phyloP scores from a whole-genome alignment of 2,888 invertebrate genomes.

The Gisinianus flammeolus region DNA sequence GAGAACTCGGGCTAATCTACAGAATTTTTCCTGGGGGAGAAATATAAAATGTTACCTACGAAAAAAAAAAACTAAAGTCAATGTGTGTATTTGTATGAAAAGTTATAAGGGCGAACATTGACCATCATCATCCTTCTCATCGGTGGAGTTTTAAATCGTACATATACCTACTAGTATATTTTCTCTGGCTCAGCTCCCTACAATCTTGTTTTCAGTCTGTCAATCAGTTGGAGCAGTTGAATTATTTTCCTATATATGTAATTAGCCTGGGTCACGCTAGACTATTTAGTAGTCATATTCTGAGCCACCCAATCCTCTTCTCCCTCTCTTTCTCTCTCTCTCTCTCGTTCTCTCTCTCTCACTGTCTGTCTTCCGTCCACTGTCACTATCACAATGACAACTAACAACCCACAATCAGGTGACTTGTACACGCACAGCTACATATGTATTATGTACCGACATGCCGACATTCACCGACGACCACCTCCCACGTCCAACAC shows the following conservation, averaged over 20 bases:
- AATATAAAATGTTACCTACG: too few relatives aligned
- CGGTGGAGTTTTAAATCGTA: too few relatives aligned
- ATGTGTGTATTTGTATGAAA: too few relatives aligned
- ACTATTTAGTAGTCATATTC: not conserved
- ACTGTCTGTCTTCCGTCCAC: not conserved
- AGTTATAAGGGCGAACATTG: too few relatives aligned
- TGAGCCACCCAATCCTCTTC: not conserved
- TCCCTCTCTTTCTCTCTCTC: not conserved
- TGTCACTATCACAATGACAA: not conserved
- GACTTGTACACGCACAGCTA: slow-evolving; percentile 6
- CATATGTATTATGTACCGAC: too few relatives aligned
- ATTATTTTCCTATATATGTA: slow-evolving; percentile 27
- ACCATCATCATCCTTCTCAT: too few relatives aligned
- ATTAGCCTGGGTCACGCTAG: slow-evolving; percentile 28
- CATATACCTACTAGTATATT: too few relatives aligned
- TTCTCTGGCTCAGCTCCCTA: slow-evolving; percentile 24
- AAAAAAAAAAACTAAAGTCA: too few relatives aligned
- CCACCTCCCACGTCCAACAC: too few relatives aligned
- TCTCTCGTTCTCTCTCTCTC: not conserved
- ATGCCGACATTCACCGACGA: too few relatives aligned
- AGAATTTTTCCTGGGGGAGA: too few relatives aligned
- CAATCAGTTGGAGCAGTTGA: slow-evolving; percentile 49
- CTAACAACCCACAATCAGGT: slow-evolving; percentile 1
- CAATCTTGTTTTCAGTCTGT: slow-evolving; percentile 47
- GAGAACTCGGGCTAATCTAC: too few relatives aligned